Base-by-base conservation (phyloP, 2,888 invertebrate species). In the Parnassius mnemosyne region DNA sequence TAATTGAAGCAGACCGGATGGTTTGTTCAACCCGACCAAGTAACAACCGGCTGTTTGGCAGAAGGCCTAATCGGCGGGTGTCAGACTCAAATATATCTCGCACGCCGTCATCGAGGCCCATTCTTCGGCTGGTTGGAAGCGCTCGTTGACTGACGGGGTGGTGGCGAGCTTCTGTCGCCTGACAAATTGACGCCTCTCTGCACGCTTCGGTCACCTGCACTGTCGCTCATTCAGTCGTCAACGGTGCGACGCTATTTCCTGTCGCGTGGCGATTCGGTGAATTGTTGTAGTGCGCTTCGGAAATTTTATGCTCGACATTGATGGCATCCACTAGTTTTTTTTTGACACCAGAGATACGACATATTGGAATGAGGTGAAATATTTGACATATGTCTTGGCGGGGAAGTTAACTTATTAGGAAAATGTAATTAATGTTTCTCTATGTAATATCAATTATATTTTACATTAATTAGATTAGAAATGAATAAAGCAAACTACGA, bases 171-270 rank as follows among this genome's bases (percentile, higher is more conserved):
- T 71, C 75, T 71, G 72, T 71, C 67, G 69, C 68, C 80, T 85
- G 89, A 90, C 90, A 89, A 91, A 91, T 91, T 90, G 89, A 83
- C 83, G 82, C 78, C 77, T 75, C 80, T 80, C 79, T 80, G 76
- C 68, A 49, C 61, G 60, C 54, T 53, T 72, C 71, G 68, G 69
- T 78, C 76, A 75, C 71, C 71, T 70, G 72, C 61, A 68, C 71
- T 70, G 49, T 49, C 13, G n/a, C 13, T 13, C 49, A 49, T 76
- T 79, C 78, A 75, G 66, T 69, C 72, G 49, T 60, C 49, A 41
- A 56, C 47, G 56, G 5, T 13, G 44, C 46, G 13, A 16, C 42
- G 49, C 42, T 53, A 60, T 52, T 63, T 59, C 63, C 61, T 56
- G 66, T 65, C 65, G 49, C 63, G 51, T 54, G 52, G 43, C 57